These are phyloP conservation scores for Elanoides forficatus DNA, from an alignment of 2,113 vertebrate genomes.

Conservation along the genomic window DNA sequence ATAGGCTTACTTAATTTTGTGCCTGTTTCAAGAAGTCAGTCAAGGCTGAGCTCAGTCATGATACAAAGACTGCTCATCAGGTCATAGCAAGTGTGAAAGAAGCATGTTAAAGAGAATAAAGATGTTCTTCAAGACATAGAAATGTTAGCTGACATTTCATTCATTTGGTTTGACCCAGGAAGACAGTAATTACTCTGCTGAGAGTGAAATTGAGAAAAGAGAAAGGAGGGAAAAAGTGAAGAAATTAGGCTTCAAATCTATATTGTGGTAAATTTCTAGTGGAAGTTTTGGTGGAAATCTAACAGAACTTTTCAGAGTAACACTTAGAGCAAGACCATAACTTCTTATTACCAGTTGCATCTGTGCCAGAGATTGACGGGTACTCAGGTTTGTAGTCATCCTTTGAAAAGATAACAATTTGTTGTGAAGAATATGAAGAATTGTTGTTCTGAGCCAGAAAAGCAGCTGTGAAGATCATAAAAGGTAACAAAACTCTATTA, in stretches of 20 bases:
- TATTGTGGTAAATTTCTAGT: neutral
- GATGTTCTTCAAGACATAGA: neutral
- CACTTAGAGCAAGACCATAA: neutral
- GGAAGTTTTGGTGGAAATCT: neutral
- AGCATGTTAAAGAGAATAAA: neutral
- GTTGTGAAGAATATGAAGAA: neutral
- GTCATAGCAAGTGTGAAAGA: neutral
- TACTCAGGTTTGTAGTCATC: neutral
- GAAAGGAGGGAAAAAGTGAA: neutral
- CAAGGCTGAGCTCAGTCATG: neutral
- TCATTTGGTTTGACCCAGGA: neutral
- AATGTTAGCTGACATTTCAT: neutral
- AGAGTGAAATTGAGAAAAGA: neutral
- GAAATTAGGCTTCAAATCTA: neutral
- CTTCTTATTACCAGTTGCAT: neutral
- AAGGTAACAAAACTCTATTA: neutral
- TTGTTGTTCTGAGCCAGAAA: neutral
- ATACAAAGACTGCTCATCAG: neutral
- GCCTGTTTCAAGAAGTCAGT: neutral
- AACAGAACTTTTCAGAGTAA: neutral
- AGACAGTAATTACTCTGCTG: neutral
- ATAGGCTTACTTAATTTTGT: neutral
- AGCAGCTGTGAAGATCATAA: neutral
- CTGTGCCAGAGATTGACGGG: neutral
- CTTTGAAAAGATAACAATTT: neutral